Base-by-base conservation (phyloP, 2,113 vertebrate species). In the Cynoglossus semilaevis region DNA sequence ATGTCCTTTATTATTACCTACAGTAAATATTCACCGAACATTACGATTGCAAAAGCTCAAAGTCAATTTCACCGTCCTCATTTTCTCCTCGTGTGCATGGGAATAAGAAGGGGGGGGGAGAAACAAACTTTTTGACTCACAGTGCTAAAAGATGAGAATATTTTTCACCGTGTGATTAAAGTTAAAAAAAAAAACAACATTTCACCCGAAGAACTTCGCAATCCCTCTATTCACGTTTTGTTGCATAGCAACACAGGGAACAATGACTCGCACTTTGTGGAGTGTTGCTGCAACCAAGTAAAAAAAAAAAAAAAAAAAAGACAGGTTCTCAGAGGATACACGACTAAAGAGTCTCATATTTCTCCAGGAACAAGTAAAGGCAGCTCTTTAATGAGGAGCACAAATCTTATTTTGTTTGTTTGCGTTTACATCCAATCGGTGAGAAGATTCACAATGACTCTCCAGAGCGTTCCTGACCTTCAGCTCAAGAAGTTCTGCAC, bases 211-310 rank as follows among this genome's bases (percentile, higher is more conserved):
- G 69, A 78, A 67, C 63, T 67, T 42, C 62, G 65, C 66, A 57
- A 57, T 72, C 77, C 53, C 52, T 77, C 71, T 52, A 16, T 43
- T 63, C 48, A 63, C 61, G 58, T 41, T 65, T 74, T 5, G 71
- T 84, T 70, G 81, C 80, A 72, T 77, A 81, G 80, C 82, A 86
- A 83, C 80, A 71, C 70, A 58, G 7, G 4, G 47, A 72, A 64
- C 58, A 49, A 70, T 62, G 74, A 58, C 72, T 54, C 49, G 63
- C 60, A 71, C 63, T 76, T 72, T 83, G 74, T 54, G 71, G 50
- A 74, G 70, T 67, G 79, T 63, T 53, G 67, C 58, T 74, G 43
- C 51, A 43, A 57, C 42, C 56, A 62, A 45, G 53, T 63, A 63
- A 70, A 63, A 44, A 58, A 72, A 63, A 70, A 59, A 41, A 41